phyloP scores from a whole-genome alignment of 2,797 vertebrate genomes.

The Siniperca undulata region DNA sequence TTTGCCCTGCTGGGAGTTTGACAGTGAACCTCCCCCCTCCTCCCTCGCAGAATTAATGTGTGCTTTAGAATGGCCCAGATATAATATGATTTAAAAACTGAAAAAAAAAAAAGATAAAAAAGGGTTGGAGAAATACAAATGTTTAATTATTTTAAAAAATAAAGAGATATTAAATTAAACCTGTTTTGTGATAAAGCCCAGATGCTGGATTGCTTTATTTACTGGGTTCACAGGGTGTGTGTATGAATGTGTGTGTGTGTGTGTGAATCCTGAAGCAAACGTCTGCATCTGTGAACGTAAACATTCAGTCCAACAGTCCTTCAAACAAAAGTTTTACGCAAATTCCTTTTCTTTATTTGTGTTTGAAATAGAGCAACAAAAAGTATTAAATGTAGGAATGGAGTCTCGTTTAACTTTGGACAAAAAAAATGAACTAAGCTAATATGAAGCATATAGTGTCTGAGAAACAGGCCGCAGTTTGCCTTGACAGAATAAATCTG shows the following conservation, averaged over 20 bases:
- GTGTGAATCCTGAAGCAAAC: background rate
- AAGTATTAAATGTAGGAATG: too few relatives aligned
- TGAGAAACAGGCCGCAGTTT: too few relatives aligned
- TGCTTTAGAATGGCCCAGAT: constrained; percentile 84
- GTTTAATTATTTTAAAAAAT: constrained; percentile 92
- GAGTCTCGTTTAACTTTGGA: too few relatives aligned
- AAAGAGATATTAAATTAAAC: constrained; percentile 91
- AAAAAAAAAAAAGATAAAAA: constrained; percentile 65
- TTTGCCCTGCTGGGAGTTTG: constrained; percentile 44
- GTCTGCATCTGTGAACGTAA: background rate
- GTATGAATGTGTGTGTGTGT: constrained; percentile 11
- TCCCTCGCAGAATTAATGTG: constrained; percentile 76
- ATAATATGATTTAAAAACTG: constrained; percentile 80
- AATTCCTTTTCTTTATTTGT: too few relatives aligned
- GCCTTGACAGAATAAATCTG: background rate
- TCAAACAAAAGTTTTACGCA: too few relatives aligned
- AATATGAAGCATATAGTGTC: background rate
- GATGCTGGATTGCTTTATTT: constrained; percentile 74
- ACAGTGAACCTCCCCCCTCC: constrained; percentile 65
- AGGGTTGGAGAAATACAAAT: constrained; percentile 88
- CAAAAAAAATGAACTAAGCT: background rate
- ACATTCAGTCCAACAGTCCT: background rate
- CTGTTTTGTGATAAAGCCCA: constrained; percentile 88
- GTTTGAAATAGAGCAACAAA: background rate
- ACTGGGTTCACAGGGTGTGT: constrained; percentile 17